Conservation (phyloP, 2,888 invertebrate species). For the Achlya flavicornis region DNA sequence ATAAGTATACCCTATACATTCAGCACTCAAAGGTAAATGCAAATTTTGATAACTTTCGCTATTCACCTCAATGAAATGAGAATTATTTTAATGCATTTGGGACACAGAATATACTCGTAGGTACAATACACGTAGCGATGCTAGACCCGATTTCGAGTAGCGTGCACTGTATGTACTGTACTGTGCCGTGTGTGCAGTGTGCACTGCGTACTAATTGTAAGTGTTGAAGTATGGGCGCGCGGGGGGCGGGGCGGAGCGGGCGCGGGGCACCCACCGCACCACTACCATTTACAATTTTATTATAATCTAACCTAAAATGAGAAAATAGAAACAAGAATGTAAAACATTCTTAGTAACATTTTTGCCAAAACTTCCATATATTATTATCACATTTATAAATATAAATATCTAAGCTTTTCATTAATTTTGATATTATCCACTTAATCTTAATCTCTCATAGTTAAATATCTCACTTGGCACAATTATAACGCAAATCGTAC, state of each 20-base stretch:
- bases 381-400: slow-evolving; percentile 81
- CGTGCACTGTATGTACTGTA: not conserved
- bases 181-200: not conserved
- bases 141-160: not conserved
- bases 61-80: slow-evolving; percentile 48
- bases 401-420: slow-evolving; percentile 78
- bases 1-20: slow-evolving; percentile 36
- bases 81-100: slow-evolving; percentile 64
- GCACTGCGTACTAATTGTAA: not conserved
- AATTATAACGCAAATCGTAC: slow-evolving; percentile 79
- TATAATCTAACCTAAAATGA: slow-evolving; percentile 63
- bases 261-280: slow-evolving; percentile 18
- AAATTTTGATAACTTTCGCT: slow-evolving; percentile 16
- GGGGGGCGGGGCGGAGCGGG: slow-evolving; percentile 12
- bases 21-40: slow-evolving; percentile 31
- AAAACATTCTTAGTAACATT: slow-evolving; percentile 63
- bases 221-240: slow-evolving; percentile 28
- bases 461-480: slow-evolving; percentile 83
- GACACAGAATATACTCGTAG: slow-evolving; percentile 32
- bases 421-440: slow-evolving; percentile 82
- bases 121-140: not conserved
- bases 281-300: slow-evolving; percentile 44
- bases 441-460: slow-evolving; percentile 81
- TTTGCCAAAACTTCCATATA: slow-evolving; percentile 82
- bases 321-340: slow-evolving; percentile 66